These are phyloP conservation scores for Falco punctatus DNA, from an alignment of 2,113 vertebrate species.

Conservation along the genomic window DNA sequence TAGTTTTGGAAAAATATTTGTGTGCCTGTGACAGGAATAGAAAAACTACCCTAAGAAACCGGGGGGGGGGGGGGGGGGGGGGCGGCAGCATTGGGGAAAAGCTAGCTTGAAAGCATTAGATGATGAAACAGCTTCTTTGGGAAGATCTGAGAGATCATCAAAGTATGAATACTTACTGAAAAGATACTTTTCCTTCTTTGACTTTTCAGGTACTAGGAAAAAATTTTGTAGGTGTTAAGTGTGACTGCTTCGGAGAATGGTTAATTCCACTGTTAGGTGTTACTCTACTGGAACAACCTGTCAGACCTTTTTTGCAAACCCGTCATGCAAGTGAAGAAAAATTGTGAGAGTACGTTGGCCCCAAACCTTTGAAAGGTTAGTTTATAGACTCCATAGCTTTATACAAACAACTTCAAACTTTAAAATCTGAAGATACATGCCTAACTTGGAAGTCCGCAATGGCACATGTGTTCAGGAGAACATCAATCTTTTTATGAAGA, in stretches of 20 bases:
- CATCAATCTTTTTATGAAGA: background rate
- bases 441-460: background rate
- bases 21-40: background rate
- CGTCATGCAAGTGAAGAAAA: background rate
- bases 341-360: background rate
- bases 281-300: background rate
- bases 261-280: background rate
- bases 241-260: background rate
- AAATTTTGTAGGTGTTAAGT: background rate
- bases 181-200: background rate
- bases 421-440: background rate
- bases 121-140: background rate
- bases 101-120: background rate
- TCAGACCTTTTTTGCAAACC: background rate
- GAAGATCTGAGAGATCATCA: background rate
- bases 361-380: background rate
- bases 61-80: rapidly evolving
- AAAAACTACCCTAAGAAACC: background rate
- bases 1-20: background rate
- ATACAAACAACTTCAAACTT: background rate
- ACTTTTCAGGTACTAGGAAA: background rate
- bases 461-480: background rate
- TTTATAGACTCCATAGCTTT: background rate
- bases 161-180: background rate
- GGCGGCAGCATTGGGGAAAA: no score